phyloP scores from a whole-genome alignment of 2,888 invertebrate genomes.

The Gymnoscelis rufifasciata region DNA sequence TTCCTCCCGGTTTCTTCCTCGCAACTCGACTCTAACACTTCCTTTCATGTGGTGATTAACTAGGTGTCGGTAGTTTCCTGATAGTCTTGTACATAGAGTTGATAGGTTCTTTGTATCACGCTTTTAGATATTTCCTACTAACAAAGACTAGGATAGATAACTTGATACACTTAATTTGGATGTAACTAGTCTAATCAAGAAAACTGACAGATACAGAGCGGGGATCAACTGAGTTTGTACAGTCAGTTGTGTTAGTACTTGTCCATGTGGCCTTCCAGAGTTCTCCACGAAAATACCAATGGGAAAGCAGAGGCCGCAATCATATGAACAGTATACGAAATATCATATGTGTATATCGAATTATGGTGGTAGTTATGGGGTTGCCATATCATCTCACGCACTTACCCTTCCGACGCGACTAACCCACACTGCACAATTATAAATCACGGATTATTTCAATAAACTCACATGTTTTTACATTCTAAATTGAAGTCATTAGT shows the following conservation, averaged over 20 bases:
- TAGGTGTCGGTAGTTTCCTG: conserved; percentile 65
- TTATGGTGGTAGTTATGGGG: conserved; percentile 74
- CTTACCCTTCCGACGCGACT: conserved; percentile 69
- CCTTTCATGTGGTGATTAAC: conserved; percentile 54
- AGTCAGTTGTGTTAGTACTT: conserved; percentile 33
- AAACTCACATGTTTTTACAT: conserved; percentile 34
- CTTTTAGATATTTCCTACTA: conserved; percentile 75
- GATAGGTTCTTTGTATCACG: conserved; percentile 60
- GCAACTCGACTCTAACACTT: conserved; percentile 49
- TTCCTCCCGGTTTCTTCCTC: conserved; percentile 79
- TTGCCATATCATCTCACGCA: conserved; percentile 72
- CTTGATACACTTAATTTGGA: conserved; percentile 50
- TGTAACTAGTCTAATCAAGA: conserved; percentile 45
- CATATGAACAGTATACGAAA: conserved; percentile 38
- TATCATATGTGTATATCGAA: conserved; percentile 67
- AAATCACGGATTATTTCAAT: conserved; percentile 53
- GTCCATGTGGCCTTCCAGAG: conserved; percentile 76
- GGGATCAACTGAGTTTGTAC: conserved; percentile 47
- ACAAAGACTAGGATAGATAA: conserved; percentile 62
- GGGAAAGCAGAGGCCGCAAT: conserved; percentile 53
- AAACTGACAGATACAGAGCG: conserved; percentile 53
- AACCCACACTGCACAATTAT: conserved; percentile 75
- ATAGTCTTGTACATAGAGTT: conserved; percentile 61
- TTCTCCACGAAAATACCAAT: conserved; percentile 67
- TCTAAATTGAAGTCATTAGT: conserved; percentile 25